phyloP scores from a whole-genome alignment of 2,113 vertebrate species.

The Equus quagga region DNA sequence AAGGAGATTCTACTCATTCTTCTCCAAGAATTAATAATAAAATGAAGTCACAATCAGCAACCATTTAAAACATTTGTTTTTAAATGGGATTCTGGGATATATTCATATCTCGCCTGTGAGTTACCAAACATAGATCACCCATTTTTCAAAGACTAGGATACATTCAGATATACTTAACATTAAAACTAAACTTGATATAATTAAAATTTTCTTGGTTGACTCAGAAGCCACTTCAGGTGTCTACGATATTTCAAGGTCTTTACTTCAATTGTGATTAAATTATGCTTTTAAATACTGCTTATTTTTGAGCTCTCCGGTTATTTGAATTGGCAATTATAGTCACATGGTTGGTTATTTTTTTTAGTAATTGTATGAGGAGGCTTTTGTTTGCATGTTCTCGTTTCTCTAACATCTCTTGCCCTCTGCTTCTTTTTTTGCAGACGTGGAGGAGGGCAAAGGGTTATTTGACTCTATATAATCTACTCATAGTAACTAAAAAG shows the following conservation, averaged over 20 bases:
- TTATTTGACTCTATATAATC: not conserved
- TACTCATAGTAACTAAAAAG: not conserved
- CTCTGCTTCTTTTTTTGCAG: not conserved
- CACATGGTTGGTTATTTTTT: not conserved
- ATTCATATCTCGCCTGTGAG: not conserved
- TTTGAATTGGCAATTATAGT: not conserved
- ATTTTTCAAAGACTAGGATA: not conserved
- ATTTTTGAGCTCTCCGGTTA: not conserved
- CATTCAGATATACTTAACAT: not conserved
- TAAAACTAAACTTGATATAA: not conserved
- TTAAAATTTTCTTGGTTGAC: not conserved
- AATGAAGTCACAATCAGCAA: not conserved
- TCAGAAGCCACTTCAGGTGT: not conserved
- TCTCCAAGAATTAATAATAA: constrained; percentile 35
- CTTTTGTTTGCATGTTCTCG: not conserved
- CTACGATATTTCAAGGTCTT: not conserved
- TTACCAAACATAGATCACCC: not conserved
- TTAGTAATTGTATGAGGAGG: not conserved
- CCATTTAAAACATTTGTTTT: not conserved
- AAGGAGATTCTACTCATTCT: not conserved
- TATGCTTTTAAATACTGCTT: not conserved
- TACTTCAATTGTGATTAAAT: not conserved
- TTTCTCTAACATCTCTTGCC: not conserved
- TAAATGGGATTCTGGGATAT: not conserved
- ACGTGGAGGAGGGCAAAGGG: not conserved